These are phyloP conservation scores for Ormyrus pomaceus DNA, from an alignment of 2,888 invertebrate species.

Conservation along the genomic window DNA sequence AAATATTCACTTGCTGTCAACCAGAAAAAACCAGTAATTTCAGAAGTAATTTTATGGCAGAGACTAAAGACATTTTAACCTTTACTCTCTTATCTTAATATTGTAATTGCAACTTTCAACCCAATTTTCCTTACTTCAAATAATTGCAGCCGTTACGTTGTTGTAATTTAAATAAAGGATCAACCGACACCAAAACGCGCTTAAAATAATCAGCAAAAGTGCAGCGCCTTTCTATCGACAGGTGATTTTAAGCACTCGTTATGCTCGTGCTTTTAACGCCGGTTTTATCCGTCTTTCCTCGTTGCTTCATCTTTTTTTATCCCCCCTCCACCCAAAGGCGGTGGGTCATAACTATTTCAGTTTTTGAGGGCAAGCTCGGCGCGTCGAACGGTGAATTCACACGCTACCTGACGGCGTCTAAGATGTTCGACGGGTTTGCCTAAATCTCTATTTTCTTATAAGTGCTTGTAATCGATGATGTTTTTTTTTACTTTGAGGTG, in stretches of 20 bases:
- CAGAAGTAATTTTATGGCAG: no score
- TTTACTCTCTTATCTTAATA: no score
- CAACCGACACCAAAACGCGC: no score
- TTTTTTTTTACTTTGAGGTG: background rate
- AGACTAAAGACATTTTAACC: no score
- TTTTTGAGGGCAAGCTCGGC: constrained; percentile 61
- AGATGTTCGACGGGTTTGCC: background rate
- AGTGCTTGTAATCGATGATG: background rate
- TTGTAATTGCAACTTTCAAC: no score
- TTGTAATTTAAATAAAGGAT: no score
- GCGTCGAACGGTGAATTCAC: constrained; percentile 10
- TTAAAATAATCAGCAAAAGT: no score
- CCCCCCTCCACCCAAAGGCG: constrained; percentile 8
- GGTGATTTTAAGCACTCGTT: background rate
- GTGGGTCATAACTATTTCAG: constrained; percentile 65
- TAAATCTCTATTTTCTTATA: background rate
- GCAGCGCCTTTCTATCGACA: no score
- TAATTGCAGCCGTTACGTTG: no score
- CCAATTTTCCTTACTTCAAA: no score
- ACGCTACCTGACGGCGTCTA: constrained; percentile 10
- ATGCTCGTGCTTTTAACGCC: background rate
- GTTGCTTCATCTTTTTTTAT: constrained; percentile 24
- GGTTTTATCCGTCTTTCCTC: background rate
- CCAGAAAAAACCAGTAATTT: no score
- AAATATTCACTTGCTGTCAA: no score